phyloP scores from a whole-genome alignment of 2,113 vertebrate genomes.

The Apteryx owenii region DNA sequence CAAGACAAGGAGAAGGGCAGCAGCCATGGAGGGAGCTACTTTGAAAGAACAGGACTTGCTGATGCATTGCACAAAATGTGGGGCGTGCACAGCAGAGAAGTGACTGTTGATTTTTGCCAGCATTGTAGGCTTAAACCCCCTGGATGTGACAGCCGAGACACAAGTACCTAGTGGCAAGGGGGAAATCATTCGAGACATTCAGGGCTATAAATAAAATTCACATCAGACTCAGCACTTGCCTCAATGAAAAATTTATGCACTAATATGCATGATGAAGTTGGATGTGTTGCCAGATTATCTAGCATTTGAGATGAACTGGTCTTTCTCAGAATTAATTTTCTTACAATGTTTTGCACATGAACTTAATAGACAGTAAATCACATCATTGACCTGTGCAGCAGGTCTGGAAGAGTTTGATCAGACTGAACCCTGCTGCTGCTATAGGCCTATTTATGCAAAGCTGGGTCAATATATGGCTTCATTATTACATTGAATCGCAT shows the following conservation, averaged over 20 bases:
- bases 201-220: constrained; percentile 63
- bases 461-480: neutral
- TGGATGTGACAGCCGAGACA: neutral
- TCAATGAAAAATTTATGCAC: constrained; percentile 57
- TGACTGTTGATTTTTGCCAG: neutral
- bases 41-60: constrained; percentile 19
- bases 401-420: neutral
- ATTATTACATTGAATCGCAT: neutral
- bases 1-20: neutral
- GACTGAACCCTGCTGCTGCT: neutral
- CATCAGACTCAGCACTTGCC: constrained; percentile 48
- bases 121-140: neutral
- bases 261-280: constrained; percentile 55
- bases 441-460: neutral
- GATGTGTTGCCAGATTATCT: constrained; percentile 44
- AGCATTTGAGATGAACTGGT: constrained; percentile 13
- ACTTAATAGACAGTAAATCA: neutral
- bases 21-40: neutral
- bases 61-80: neutral
- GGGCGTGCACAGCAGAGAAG: neutral
- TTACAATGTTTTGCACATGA: neutral
- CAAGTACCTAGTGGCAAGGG: neutral
- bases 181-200: neutral
- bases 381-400: neutral
- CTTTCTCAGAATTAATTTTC: constrained; percentile 34